Conservation (phyloP, 2,888 invertebrate genomes). For the Troilus luridus region DNA sequence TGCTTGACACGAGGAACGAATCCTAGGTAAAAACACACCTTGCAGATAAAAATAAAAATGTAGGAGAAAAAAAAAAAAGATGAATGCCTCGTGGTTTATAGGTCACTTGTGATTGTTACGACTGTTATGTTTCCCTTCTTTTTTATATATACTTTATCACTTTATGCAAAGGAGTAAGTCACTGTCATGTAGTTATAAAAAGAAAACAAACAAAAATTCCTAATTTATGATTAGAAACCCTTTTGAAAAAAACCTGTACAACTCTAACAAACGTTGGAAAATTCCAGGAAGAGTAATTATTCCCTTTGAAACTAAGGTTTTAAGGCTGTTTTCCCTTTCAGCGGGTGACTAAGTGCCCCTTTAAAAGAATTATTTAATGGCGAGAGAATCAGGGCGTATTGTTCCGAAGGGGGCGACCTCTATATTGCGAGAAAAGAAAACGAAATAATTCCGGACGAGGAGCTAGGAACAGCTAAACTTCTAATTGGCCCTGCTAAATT, state of each 20-base stretch:
- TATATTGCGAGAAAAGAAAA: neutral
- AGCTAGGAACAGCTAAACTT: neutral
- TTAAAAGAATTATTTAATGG: slow-evolving; percentile 7
- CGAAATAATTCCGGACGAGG: neutral
- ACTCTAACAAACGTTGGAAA: neutral
- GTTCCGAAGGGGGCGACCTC: neutral
- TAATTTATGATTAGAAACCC: neutral
- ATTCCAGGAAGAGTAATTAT: neutral
- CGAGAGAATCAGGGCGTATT: neutral
- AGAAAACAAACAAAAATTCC: neutral
- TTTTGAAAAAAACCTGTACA: neutral
- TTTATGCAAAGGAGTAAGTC: too few relatives aligned
- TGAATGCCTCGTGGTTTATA: too few relatives aligned
- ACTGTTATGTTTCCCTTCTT: too few relatives aligned
- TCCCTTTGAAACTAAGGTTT: neutral
- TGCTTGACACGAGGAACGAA: too few relatives aligned
- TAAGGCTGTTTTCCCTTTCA: neutral
- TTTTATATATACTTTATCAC: too few relatives aligned
- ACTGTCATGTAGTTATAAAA: neutral
- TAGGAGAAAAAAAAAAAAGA: too few relatives aligned
- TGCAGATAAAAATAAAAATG: too few relatives aligned
- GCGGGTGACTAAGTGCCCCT: neutral
- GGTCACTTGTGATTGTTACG: too few relatives aligned
- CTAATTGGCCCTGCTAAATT: slow-evolving; percentile 49
- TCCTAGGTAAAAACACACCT: too few relatives aligned